Base-by-base conservation (phyloP, 2,113 vertebrate species). In the Sisor rabdophorus region DNA sequence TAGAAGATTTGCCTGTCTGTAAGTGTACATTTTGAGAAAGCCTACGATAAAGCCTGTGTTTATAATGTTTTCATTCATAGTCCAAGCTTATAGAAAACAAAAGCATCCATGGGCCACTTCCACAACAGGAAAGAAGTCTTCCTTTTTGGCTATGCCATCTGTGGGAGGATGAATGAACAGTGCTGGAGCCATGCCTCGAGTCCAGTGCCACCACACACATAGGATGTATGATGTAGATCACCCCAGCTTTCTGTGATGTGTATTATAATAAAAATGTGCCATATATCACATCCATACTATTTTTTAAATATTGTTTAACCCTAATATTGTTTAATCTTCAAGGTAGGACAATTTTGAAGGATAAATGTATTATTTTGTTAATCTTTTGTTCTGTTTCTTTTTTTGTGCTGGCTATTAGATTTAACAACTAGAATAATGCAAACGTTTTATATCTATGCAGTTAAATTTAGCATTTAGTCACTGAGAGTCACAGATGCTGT, bases 51-150 rank as follows among this genome's bases (percentile, higher is more conserved):
- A 77, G 40, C 61, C 26, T 47, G 40, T 55, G 24, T 30, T 65
- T n/a, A 72, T 72, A 79, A 80, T 65, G 65, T 75, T 19, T 67
- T 78, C 67, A 76, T 79, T 71, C 71, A 77, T 67, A 78, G 48
- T 68, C 56, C 48, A 72, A 12, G 54, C 54, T 22, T 10, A 52
- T 60, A 11, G 4, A 67, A 67, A 65, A 81, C 75, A 78, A 81
- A 77, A 58, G 48, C 63, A 73, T 73, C 71, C 61, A 16, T 67
- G 44, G 73, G 32, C 15, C 22, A 55, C 7, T 24, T 56, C 32
- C 52, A 75, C 77, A 52, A 64, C 68, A 77, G 75, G 78, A 82
- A 80, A 80, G 40, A 72, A 75, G 56, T 76, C 71, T 75, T 75
- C 53, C 71, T 75, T 24, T 75, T 52, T 58, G 73, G 53, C 59